Conservation (phyloP, 2,113 vertebrate species). For the Hemichromis elongatus region DNA sequence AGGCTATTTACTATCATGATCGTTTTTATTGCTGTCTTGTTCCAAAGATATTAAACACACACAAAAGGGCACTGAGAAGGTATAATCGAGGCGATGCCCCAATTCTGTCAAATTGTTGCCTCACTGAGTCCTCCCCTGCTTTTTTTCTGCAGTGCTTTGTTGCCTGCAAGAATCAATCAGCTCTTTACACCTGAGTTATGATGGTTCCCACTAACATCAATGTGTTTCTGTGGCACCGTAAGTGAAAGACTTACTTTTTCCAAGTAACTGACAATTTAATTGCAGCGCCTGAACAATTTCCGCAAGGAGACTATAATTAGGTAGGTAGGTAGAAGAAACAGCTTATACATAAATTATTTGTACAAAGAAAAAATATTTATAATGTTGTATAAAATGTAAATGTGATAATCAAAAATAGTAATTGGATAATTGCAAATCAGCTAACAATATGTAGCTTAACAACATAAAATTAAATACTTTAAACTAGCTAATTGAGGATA, state of each 20-base stretch:
- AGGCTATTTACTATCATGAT: slow-evolving; percentile 14
- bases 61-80: slow-evolving; percentile 56
- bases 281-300: neutral
- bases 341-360: neutral
- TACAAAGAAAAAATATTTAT: neutral
- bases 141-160: slow-evolving; percentile 47
- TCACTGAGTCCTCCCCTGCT: slow-evolving; percentile 31
- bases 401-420: neutral
- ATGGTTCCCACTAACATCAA: slow-evolving; percentile 10
- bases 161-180: slow-evolving; percentile 60
- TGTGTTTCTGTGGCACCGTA: neutral
- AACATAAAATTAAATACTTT: neutral
- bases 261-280: neutral
- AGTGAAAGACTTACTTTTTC: neutral
- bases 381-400: neutral
- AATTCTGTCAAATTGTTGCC: slow-evolving; percentile 65
- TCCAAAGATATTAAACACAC: slow-evolving; percentile 50
- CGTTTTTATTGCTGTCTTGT: slow-evolving; percentile 32
- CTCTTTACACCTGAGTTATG: slow-evolving; percentile 48
- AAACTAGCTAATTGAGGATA: neutral
- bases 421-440: neutral
- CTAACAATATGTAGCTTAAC: neutral
- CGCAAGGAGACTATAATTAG: neutral
- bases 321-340: neutral
- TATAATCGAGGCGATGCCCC: slow-evolving; percentile 60